Conservation (phyloP, 1,140 invertebrate species). For the Leptonema lineaticorne region DNA sequence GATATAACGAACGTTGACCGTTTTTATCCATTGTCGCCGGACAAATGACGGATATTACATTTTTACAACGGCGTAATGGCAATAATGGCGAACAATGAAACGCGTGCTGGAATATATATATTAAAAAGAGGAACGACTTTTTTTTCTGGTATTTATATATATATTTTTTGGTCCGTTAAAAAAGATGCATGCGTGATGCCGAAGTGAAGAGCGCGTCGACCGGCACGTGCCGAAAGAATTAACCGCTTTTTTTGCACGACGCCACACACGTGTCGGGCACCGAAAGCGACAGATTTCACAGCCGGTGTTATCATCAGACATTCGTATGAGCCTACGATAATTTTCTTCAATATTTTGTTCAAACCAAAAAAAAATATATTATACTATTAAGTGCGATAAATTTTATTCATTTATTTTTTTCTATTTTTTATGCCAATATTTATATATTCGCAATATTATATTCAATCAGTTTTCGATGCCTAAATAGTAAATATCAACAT, state of each 20-base stretch:
- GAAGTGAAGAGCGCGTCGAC: neutral
- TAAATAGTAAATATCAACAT: too few species aligned
- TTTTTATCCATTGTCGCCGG: neutral
- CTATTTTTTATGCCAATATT: too few species aligned
- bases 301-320: too few species aligned
- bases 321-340: too few species aligned
- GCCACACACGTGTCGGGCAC: conserved; percentile 12
- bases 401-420: too few species aligned
- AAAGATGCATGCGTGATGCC: neutral
- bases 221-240: conserved; percentile 19
- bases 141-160: too few species aligned
- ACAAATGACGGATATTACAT: conserved; percentile 27
- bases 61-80: conserved; percentile 9
- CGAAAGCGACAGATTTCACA: too few species aligned
- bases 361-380: too few species aligned
- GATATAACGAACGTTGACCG: neutral
- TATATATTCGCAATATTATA: too few species aligned
- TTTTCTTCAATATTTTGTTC: too few species aligned
- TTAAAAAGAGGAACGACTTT: neutral
- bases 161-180: neutral
- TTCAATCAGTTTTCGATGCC: too few species aligned
- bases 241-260: conserved; percentile 22
- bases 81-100: conserved; percentile 14
- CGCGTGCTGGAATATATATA: neutral
- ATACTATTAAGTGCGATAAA: too few species aligned